phyloP scores from a whole-genome alignment of 2,797 vertebrate species.

The Pantherophis vulpinus region DNA sequence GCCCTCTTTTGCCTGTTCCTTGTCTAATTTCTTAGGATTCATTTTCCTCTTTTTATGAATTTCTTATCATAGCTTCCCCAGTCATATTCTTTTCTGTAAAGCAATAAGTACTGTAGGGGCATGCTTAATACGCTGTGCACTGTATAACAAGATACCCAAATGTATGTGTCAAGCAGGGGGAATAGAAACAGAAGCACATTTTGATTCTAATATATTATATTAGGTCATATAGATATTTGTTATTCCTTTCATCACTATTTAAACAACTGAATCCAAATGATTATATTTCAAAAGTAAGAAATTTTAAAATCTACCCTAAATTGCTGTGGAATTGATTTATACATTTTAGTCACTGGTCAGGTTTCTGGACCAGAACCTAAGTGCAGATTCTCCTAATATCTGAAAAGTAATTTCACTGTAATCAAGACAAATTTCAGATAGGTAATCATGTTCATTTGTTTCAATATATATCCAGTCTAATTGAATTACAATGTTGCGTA shows the following conservation, averaged over 20 bases:
- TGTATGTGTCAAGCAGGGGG: not conserved
- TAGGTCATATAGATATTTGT: not conserved
- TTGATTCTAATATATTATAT: not conserved
- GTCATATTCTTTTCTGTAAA: conserved; percentile 8
- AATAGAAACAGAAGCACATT: not conserved
- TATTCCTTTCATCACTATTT: conserved; percentile 18
- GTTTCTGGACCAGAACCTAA: not conserved
- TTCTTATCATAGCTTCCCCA: conserved; percentile 7
- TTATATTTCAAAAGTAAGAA: conserved; percentile 6
- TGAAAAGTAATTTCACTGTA: not conserved
- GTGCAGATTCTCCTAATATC: not conserved
- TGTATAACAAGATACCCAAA: not conserved
- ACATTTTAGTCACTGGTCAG: not conserved
- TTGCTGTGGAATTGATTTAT: not conserved
- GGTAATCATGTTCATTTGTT: not conserved
- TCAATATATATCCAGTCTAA: not conserved
- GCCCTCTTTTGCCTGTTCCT: not conserved
- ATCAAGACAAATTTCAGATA: not conserved
- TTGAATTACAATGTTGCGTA: not conserved
- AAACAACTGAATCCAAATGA: not conserved
- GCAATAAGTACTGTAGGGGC: not conserved
- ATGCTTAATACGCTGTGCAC: conserved; percentile 8
- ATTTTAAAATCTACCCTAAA: not conserved
- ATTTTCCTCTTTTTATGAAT: not conserved
- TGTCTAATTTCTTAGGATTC: conserved; percentile 9